These are phyloP conservation scores for Centroberyx gerrardi DNA, from an alignment of 2,797 vertebrate genomes.

Conservation along the genomic window DNA sequence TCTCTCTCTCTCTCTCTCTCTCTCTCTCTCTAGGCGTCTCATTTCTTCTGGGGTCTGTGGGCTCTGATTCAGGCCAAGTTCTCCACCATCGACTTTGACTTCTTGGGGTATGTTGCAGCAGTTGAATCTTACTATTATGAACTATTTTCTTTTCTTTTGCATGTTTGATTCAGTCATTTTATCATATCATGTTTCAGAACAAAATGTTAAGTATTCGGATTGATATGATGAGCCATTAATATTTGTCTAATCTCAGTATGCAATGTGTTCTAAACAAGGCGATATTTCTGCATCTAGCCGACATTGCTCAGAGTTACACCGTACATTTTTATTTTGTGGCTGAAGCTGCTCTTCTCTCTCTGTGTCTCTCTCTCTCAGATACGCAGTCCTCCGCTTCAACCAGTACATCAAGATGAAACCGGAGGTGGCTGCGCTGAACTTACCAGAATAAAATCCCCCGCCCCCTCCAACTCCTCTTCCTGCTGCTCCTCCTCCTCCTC, in stretches of 20 bases:
- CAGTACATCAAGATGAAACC: conserved; percentile 99
- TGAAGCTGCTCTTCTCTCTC: conserved; percentile 7
- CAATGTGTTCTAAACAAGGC: neutral
- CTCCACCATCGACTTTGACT: conserved; percentile 96
- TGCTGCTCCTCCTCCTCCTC: conserved; percentile 25
- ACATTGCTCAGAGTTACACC: neutral
- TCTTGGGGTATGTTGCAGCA: conserved; percentile 89
- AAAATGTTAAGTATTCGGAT: conserved; percentile 16
- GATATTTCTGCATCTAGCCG: conserved; percentile 3
- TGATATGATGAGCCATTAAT: neutral
- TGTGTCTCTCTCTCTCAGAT: conserved; percentile 81
- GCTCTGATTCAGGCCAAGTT: conserved; percentile 96
- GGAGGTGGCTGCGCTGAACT: conserved; percentile 87
- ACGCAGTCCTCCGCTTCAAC: conserved; percentile 95
- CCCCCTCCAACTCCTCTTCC: conserved; percentile 16
- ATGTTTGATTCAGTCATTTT: neutral
- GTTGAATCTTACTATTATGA: neutral
- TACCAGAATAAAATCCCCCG: conserved; percentile 88
- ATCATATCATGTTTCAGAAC: conserved; percentile 22
- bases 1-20: neutral
- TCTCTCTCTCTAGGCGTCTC: conserved; percentile 88
- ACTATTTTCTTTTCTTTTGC: neutral
- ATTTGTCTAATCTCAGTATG: conserved; percentile 3
- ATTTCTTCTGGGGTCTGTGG: conserved; percentile 97
- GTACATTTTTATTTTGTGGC: conserved; percentile 24